These are phyloP conservation scores for Prolemur simus DNA, from an alignment of 2,113 vertebrate species.

Conservation along the genomic window DNA sequence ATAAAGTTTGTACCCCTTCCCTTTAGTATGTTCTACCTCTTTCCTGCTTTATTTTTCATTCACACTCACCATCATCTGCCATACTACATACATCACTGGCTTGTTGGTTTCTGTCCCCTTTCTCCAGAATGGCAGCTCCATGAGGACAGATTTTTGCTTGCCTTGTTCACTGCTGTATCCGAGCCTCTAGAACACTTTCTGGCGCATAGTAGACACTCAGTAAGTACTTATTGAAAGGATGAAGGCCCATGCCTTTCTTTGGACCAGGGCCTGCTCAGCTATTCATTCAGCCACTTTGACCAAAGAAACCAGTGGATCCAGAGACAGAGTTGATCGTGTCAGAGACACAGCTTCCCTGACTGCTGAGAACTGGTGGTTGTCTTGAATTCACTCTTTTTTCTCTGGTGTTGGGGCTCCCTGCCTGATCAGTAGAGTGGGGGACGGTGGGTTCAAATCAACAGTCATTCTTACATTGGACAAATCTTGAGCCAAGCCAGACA, in stretches of 20 bases:
- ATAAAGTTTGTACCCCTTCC: neutral
- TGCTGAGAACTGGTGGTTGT: rapidly evolving
- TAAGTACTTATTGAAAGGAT: neutral
- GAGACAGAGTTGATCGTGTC: neutral
- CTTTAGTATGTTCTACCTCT: neutral
- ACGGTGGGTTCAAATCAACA: neutral
- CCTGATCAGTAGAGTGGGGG: neutral
- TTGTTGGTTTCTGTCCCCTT: neutral
- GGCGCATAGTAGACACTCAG: neutral
- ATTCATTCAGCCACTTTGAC: neutral
- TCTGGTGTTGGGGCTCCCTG: neutral
- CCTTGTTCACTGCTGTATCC: neutral
- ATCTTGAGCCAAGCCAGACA: neutral
- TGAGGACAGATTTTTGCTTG: neutral
- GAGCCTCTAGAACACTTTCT: neutral
- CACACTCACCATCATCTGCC: neutral
- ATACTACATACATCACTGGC: too few species aligned
- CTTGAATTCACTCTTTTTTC: neutral
- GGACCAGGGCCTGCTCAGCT: neutral
- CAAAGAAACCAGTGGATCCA: neutral
- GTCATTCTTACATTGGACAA: neutral
- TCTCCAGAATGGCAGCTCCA: neutral
- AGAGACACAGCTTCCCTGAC: neutral
- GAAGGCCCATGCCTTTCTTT: neutral
- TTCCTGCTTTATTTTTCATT: neutral